These are phyloP conservation scores for Apis florea DNA, from an alignment of 1,140 invertebrate genomes.

Conservation along the genomic window DNA sequence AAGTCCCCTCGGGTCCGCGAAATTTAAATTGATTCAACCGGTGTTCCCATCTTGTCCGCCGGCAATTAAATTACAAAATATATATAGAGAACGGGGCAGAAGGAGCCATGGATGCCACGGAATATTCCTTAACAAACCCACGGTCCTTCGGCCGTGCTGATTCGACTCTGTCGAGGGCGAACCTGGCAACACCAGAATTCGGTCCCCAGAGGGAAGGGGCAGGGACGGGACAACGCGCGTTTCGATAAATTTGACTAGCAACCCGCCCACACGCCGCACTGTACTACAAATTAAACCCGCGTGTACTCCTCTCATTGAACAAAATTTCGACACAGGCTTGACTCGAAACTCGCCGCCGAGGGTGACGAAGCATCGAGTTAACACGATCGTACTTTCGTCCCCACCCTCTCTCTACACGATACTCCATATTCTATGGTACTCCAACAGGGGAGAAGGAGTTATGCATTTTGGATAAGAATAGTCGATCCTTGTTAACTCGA, in stretches of 20 bases:
- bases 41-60: constrained; percentile 24
- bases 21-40: constrained; percentile 38
- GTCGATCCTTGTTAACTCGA: no score
- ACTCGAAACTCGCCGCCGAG: constrained; percentile 59
- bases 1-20: constrained; percentile 6
- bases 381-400: constrained; percentile 57
- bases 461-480: no score
- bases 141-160: constrained; percentile 49
- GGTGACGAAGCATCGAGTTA: constrained; percentile 67
- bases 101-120: constrained; percentile 11
- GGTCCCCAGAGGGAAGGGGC: constrained; percentile 62
- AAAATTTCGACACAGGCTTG: constrained; percentile 66
- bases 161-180: constrained; percentile 55
- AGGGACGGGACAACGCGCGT: constrained; percentile 64
- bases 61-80: constrained; percentile 46
- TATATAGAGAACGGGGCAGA: constrained; percentile 17
- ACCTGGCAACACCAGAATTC: constrained; percentile 46
- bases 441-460: neutral
- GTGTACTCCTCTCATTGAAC: constrained; percentile 67
- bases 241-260: constrained; percentile 76
- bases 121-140: constrained; percentile 46
- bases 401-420: neutral
- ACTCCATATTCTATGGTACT: constrained; percentile 16
- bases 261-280: constrained; percentile 58
- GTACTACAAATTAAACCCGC: constrained; percentile 72